Evolutionary conservation across 2,797 vertebrate genomes (phyloP).

Genomic region (Catamblyrhynchus diadema): DNA sequence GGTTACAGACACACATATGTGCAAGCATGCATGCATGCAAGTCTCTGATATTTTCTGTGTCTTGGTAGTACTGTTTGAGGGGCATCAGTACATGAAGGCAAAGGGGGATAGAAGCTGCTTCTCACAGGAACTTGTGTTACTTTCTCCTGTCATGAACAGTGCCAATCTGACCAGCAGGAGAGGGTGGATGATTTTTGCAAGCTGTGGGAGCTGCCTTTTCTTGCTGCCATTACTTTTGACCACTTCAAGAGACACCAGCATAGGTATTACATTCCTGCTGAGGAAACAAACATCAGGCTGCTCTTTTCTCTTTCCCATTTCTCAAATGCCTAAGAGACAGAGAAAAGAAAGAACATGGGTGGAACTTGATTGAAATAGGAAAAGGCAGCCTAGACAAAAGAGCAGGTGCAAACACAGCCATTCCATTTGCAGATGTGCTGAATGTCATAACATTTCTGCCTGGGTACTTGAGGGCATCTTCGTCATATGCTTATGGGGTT

Average conservation of each 20-base stretch:
- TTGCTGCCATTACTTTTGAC: background rate
- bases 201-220: background rate
- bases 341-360: background rate
- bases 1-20: background rate
- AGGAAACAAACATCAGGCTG: background rate
- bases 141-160: background rate
- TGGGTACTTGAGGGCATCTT: background rate
- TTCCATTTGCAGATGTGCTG: slow-evolving; percentile 16
- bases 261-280: background rate
- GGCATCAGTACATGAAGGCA: background rate
- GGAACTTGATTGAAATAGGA: slow-evolving; percentile 56
- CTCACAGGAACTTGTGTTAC: background rate
- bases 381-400: slow-evolving; percentile 52
- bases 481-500: background rate
- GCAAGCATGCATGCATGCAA: background rate
- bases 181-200: background rate
- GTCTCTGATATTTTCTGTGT: background rate
- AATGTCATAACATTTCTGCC: slow-evolving; percentile 45
- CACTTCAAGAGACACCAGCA: background rate
- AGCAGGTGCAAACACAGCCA: slow-evolving; percentile 42
- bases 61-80: background rate
- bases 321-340: background rate
- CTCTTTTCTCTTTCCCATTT: slow-evolving; percentile 1
- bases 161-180: background rate
- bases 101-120: background rate